Conservation (phyloP, 2,888 invertebrate genomes). For the Oscheius sp. region DNA sequence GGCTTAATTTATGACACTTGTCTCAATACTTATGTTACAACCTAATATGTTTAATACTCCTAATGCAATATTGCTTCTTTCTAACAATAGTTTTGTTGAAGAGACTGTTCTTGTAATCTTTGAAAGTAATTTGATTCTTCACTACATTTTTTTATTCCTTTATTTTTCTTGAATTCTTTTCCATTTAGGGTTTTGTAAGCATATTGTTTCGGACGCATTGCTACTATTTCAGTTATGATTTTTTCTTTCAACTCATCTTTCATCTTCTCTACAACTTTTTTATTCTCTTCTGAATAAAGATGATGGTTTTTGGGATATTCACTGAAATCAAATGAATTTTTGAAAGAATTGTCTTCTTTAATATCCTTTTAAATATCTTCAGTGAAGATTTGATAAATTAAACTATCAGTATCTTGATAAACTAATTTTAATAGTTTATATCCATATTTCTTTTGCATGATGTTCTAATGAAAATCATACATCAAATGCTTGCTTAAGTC, state of each 20-base stretch:
- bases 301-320: slow-evolving; percentile 60
- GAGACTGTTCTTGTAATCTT: slow-evolving; percentile 25
- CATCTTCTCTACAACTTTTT: slow-evolving; percentile 48
- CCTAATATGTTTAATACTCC: slow-evolving; percentile 31
- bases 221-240: slow-evolving; percentile 63
- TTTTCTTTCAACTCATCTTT: too few species aligned
- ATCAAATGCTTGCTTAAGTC: slow-evolving; percentile 48
- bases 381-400: slow-evolving; percentile 61
- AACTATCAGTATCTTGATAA: slow-evolving; percentile 68
- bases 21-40: too few species aligned
- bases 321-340: too few species aligned
- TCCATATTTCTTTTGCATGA: slow-evolving; percentile 43
- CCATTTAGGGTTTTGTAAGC: slow-evolving; percentile 37
- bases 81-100: slow-evolving; percentile 27
- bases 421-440: slow-evolving; percentile 38
- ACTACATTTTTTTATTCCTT: slow-evolving; percentile 30
- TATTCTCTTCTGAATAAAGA: slow-evolving; percentile 47
- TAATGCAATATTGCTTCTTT: slow-evolving; percentile 26
- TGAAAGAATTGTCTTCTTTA: slow-evolving; percentile 1
- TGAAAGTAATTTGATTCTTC: slow-evolving; percentile 7
- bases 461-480: too few species aligned
- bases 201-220: slow-evolving; percentile 43
- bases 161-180: too few species aligned
- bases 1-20: too few species aligned
- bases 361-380: slow-evolving; percentile 69